Conservation (phyloP, 2,113 vertebrate genomes). For the Mirza zaza region DNA sequence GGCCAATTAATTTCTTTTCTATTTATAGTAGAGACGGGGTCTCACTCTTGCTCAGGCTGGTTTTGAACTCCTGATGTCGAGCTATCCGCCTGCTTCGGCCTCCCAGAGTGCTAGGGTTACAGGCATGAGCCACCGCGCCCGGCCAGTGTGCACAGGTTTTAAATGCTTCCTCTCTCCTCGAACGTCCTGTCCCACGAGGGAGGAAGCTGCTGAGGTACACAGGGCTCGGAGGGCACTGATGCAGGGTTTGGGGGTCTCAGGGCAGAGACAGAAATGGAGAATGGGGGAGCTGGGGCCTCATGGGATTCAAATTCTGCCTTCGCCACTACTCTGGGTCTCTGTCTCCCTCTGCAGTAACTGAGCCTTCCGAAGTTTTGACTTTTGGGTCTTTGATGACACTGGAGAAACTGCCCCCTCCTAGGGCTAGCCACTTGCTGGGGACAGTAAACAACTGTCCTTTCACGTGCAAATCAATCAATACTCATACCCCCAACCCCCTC, state of each 20-base stretch:
- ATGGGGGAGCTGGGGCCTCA: background rate
- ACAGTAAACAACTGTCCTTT: too few relatives aligned
- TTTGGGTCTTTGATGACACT: background rate
- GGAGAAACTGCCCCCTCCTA: background rate
- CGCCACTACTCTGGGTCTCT: background rate
- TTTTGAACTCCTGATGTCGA: background rate
- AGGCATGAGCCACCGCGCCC: background rate
- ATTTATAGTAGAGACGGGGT: too few relatives aligned
- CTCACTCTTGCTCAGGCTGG: background rate
- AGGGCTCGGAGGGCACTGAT: background rate
- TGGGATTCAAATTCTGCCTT: background rate
- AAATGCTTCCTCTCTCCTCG: background rate
- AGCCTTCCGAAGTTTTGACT: background rate
- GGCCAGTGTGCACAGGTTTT: background rate
- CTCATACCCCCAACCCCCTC: background rate
- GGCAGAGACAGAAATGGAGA: background rate
- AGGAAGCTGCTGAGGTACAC: background rate
- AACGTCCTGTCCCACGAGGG: background rate
- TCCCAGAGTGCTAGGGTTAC: background rate
- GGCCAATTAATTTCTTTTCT: too few relatives aligned
- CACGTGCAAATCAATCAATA: background rate
- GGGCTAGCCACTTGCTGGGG: too few relatives aligned
- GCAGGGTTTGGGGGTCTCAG: background rate
- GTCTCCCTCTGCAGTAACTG: too few relatives aligned
- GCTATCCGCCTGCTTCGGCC: background rate